Evolutionary conservation across 1,140 invertebrate species (phyloP).

Genomic region (Microplitis mediator): DNA sequence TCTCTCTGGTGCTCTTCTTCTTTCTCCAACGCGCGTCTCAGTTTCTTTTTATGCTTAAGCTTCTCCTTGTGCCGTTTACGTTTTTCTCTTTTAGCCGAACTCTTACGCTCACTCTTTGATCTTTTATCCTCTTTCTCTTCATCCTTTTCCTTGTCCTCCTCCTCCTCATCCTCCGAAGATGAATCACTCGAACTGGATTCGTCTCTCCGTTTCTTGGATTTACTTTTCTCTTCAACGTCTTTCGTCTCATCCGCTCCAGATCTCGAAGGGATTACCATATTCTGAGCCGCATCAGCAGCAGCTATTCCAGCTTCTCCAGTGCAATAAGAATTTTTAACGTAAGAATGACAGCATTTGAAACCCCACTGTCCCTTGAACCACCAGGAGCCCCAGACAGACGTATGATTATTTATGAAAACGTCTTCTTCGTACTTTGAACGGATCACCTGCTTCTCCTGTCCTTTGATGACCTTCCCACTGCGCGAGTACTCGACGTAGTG

Average conservation of each 20-base stretch:
- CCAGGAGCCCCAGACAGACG: conserved; percentile 92
- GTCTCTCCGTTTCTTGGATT: neutral
- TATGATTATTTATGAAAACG: conserved; percentile 90
- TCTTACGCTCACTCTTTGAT: conserved; percentile 42
- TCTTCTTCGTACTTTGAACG: conserved; percentile 96
- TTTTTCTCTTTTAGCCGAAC: conserved; percentile 62
- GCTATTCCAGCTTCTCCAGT: conserved; percentile 80
- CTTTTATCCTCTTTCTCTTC: conserved; percentile 51
- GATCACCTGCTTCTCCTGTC: conserved; percentile 85
- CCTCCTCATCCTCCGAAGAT: conserved; percentile 13
- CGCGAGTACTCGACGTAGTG: conserved; percentile 95
- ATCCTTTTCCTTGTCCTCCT: conserved; percentile 36
- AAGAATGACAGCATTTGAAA: conserved; percentile 94
- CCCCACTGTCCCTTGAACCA: conserved; percentile 95
- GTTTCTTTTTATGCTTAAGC: conserved; percentile 67
- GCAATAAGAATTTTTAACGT: conserved; percentile 89
- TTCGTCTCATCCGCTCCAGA: neutral
- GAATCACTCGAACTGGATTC: no score
- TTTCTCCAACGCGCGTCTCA: conserved; percentile 68
- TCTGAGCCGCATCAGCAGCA: conserved; percentile 37
- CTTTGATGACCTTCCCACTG: conserved; percentile 84
- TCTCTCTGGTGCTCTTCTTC: conserved; percentile 70
- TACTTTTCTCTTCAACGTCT: neutral
- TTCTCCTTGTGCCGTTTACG: conserved; percentile 67
- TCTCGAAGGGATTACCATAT: conserved; percentile 27